A percentile compares a stretch with the other conserved stretches of the same genome.
Conservation (phyloP, 2,888 invertebrate species). For the Chalcis sispes region DNA sequence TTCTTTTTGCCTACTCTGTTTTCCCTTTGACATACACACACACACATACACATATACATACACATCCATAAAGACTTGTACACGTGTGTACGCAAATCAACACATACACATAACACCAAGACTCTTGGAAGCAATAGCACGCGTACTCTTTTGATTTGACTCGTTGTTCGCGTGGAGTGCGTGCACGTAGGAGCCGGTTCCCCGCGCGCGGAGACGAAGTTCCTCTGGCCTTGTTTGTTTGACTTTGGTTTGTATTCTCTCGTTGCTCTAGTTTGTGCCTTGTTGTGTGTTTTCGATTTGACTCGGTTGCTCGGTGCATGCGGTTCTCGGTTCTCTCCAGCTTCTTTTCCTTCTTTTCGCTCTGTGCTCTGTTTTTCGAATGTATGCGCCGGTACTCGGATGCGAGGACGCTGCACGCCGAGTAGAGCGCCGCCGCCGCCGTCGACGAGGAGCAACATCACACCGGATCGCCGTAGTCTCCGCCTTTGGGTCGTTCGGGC, state of each 20-base stretch:
- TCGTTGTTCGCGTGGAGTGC: not conserved
- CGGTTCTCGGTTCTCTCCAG: slow-evolving; percentile 18
- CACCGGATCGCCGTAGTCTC: slow-evolving; percentile 54
- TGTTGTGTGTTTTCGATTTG: slow-evolving; percentile 3
- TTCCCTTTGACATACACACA: not conserved
- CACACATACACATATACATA: not conserved
- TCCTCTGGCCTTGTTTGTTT: not conserved
- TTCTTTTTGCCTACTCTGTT: not conserved
- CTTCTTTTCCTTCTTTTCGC: not conserved
- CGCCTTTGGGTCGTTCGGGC: slow-evolving; percentile 19
- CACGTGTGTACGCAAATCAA: not conserved
- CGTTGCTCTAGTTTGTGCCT: slow-evolving; percentile 4
- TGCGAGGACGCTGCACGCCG: slow-evolving; percentile 59
- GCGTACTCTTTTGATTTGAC: no score
- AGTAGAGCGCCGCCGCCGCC: slow-evolving; percentile 58
- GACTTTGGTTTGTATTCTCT: not conserved
- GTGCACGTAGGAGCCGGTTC: not conserved
- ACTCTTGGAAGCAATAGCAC: no score
- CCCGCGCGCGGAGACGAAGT: not conserved
- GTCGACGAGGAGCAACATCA: slow-evolving; percentile 8
- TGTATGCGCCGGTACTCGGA: slow-evolving; percentile 62
- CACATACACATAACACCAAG: no score
- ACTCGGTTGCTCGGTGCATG: slow-evolving; percentile 30
- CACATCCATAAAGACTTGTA: not conserved
- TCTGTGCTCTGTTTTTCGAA: slow-evolving; percentile 53